phyloP scores from a whole-genome alignment of 2,888 invertebrate genomes.

The Synanthedon vespiformis region DNA sequence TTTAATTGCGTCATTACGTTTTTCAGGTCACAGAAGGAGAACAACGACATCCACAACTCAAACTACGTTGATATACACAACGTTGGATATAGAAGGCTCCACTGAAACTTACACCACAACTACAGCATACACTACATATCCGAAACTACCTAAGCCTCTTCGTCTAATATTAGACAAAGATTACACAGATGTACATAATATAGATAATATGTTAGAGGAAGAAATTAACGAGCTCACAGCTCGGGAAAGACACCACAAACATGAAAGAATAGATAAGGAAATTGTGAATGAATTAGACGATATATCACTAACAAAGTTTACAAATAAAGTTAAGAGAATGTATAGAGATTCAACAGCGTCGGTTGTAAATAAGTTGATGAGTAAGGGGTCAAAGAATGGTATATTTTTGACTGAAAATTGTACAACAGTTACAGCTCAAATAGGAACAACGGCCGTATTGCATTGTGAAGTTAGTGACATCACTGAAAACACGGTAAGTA shows the following conservation, averaged over 20 bases:
- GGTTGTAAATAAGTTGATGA: slow-evolving; percentile 53
- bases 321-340: slow-evolving; percentile 63
- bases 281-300: slow-evolving; percentile 41
- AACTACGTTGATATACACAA: slow-evolving; percentile 34
- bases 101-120: slow-evolving; percentile 33
- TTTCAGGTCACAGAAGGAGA: slow-evolving; percentile 61
- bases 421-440: slow-evolving; percentile 74
- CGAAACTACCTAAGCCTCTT: slow-evolving; percentile 51
- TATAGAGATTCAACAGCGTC: slow-evolving; percentile 59
- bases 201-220: slow-evolving; percentile 46
- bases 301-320: slow-evolving; percentile 35
- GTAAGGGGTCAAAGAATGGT: slow-evolving; percentile 44
- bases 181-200: slow-evolving; percentile 47
- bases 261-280: slow-evolving; percentile 39
- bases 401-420: slow-evolving; percentile 73
- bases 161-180: slow-evolving; percentile 44
- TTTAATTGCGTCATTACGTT: slow-evolving; percentile 3
- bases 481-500: slow-evolving; percentile 73
- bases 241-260: slow-evolving; percentile 38
- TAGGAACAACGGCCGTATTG: slow-evolving; percentile 72
- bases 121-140: slow-evolving; percentile 32
- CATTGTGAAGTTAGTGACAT: slow-evolving; percentile 75
- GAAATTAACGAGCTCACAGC: slow-evolving; percentile 28
- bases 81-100: slow-evolving; percentile 26
- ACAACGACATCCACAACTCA: slow-evolving; percentile 47